phyloP scores from a whole-genome alignment of 2,113 vertebrate genomes.

The Plotosus lineatus region DNA sequence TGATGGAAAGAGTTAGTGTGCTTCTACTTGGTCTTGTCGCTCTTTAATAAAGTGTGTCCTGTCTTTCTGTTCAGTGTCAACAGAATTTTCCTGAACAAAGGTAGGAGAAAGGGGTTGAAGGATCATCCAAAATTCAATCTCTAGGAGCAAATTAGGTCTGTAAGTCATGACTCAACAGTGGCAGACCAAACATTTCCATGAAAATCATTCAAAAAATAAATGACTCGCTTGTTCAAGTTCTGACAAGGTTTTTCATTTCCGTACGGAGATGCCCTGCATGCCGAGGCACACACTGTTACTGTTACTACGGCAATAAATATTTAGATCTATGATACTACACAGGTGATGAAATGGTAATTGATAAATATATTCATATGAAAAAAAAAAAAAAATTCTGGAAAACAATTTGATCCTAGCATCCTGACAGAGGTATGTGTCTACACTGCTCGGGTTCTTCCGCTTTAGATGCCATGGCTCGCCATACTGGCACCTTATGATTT shows the following conservation, averaged over 20 bases:
- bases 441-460: background rate
- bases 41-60: background rate
- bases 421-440: background rate
- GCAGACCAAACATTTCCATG: constrained; percentile 49
- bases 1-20: constrained; percentile 30
- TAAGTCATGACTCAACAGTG: constrained; percentile 30
- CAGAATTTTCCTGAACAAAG: constrained; percentile 31
- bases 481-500: background rate
- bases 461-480: background rate
- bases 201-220: constrained; percentile 42
- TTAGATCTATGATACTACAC: constrained; percentile 1
- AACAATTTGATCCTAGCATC: background rate
- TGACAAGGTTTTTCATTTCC: constrained; percentile 34
- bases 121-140: constrained; percentile 10
- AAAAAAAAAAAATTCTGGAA: background rate
- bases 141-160: background rate
- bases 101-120: background rate
- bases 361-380: background rate
- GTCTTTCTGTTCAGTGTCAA: constrained; percentile 28
- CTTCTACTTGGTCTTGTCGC: background rate
- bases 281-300: constrained; percentile 11
- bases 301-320: constrained; percentile 50
- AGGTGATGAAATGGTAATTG: background rate
- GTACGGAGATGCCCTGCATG: constrained; percentile 6
- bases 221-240: constrained; percentile 14